Base-by-base conservation (phyloP, 2,888 invertebrate genomes). In the Phengaris alcon region DNA sequence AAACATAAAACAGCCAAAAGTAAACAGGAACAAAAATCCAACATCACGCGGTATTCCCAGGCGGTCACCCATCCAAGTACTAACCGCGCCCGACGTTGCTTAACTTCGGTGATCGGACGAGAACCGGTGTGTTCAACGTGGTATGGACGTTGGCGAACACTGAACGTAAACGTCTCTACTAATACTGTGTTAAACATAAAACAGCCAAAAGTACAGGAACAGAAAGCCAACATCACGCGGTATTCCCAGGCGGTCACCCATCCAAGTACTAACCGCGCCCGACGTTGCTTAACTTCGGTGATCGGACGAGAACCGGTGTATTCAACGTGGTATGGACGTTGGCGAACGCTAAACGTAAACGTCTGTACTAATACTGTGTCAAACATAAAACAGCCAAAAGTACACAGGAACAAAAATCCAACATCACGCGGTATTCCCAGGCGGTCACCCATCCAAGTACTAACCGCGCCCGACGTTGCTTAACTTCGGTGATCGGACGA, bases 31-130 rank as follows among this genome's bases (percentile, higher is more conserved):
- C n/a, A n/a, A n/a, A n/a, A n/a, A n/a, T n/a, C n/a, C n/a, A 86
- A 87, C 87, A 81, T 80, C 83, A 85, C 86, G 84, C 81, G 83
- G 85, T 86, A 85, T 86, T 86, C 85, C 86, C 85, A 86, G 84
- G 85, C 85, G 86, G 85, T 86, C 85, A 86, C 85, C 86, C 85
- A 86, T 88, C 86, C 86, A 87, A 86, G 86, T 84, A 84, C 84
- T 84, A 82, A 84, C 83, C 82, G 81, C 84, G 83, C 85, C 85
- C 84, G 82, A 85, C 82, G 83, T 82, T 85, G 83, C 84, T 84
- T 85, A 83, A 85, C 83, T 84, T 84, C 85, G 85, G 86, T 85
- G 84, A 84, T 85, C 85, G 83, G 85, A 85, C 85, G 85, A 85
- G 84, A 84, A 81, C 81, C 85, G 84, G 83, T 85, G 84, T 83